Conservation (phyloP, 2,113 vertebrate species). For the Ranitomeya variabilis region DNA sequence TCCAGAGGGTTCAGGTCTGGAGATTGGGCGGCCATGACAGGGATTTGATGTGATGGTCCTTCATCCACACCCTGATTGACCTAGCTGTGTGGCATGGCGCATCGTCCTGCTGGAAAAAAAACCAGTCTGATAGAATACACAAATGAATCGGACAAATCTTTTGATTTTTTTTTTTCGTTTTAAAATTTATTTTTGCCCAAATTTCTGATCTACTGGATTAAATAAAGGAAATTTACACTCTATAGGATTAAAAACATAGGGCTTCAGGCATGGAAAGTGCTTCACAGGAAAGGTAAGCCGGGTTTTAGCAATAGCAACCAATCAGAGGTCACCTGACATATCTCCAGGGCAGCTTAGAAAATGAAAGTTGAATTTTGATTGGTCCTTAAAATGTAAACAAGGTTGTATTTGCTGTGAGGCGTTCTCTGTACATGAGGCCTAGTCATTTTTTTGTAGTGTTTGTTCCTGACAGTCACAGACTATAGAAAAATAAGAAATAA, state of each 20-base stretch:
- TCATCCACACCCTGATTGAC: too few relatives aligned
- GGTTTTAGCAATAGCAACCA: neutral
- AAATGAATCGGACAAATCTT: neutral
- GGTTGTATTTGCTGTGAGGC: neutral
- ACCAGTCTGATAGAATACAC: neutral
- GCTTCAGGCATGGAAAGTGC: neutral
- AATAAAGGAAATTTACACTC: too few relatives aligned
- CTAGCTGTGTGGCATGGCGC: too few relatives aligned
- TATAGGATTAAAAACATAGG: neutral
- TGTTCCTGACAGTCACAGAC: neutral
- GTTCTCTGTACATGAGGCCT: neutral
- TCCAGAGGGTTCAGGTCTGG: too few relatives aligned
- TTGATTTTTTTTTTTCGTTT: neutral
- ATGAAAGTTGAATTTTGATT: neutral
- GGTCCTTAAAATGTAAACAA: neutral
- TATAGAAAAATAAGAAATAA: slow-evolving; percentile 24
- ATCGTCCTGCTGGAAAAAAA: too few relatives aligned
- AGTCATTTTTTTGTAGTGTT: neutral
- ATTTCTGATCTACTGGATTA: neutral
- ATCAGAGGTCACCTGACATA: neutral
- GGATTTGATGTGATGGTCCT: too few relatives aligned
- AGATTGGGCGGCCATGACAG: too few relatives aligned
- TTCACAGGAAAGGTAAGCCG: neutral
- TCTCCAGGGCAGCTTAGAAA: neutral
- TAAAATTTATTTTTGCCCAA: slow-evolving; percentile 6